Conservation (phyloP, 2,113 vertebrate species). For the Mionectes macconnelli region DNA sequence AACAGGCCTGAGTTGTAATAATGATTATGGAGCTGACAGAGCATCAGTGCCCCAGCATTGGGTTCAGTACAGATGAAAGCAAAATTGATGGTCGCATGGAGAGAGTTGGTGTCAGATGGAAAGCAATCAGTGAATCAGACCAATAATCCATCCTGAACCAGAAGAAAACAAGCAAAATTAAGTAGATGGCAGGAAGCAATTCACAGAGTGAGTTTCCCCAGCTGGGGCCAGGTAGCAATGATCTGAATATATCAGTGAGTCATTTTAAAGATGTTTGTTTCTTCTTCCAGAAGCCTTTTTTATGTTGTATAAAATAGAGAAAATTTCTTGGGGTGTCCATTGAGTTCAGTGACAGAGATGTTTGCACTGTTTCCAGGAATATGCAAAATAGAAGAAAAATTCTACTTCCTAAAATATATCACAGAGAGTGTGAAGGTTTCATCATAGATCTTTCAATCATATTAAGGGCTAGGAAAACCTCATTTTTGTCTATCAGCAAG, state of each 20-base stretch:
- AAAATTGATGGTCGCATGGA: not conserved
- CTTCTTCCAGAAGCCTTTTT: not conserved
- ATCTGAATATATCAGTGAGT: not conserved
- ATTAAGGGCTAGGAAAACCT: not conserved
- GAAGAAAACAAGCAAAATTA: not conserved
- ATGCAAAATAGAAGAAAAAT: not conserved
- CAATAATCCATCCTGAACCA: not conserved
- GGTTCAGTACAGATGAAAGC: not conserved
- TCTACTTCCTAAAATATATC: not conserved
- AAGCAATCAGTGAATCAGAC: not conserved
- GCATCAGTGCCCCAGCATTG: not conserved
- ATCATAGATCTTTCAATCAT: not conserved
- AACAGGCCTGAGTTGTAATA: not conserved
- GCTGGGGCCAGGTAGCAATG: not conserved
- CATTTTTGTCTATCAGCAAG: not conserved
- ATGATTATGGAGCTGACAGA: not conserved
- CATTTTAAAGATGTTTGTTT: not conserved
- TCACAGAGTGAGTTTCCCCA: not conserved
- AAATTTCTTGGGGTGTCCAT: not conserved
- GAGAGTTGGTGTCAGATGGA: not conserved
- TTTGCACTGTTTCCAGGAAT: not conserved
- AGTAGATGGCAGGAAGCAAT: not conserved
- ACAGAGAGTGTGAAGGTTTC: not conserved
- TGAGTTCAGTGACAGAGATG: not conserved
- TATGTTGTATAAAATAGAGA: not conserved